phyloP scores from a whole-genome alignment of 2,797 vertebrate genomes.

The Pipistrellus nathusii region DNA sequence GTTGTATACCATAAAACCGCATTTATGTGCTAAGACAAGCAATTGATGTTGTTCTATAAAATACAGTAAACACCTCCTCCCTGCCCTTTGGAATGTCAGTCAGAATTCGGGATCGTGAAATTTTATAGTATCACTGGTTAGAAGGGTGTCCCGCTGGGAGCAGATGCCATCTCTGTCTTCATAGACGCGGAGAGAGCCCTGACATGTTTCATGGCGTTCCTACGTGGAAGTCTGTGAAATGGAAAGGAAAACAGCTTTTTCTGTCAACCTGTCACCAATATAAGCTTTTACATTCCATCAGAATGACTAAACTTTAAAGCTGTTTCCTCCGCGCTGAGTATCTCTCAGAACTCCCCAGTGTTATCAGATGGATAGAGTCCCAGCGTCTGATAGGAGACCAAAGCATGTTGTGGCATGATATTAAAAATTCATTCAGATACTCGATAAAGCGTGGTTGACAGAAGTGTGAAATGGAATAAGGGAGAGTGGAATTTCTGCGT shows the following conservation, averaged over 20 bases:
- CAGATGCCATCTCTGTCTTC: constrained; percentile 90
- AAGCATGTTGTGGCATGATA: constrained; percentile 88
- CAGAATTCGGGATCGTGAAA: constrained; percentile 89
- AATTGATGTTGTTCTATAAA: constrained; percentile 86
- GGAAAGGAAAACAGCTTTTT: constrained; percentile 93
- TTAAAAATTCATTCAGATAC: constrained; percentile 90
- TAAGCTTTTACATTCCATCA: constrained; percentile 91
- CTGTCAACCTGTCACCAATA: constrained; percentile 93
- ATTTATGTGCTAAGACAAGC: constrained; percentile 87
- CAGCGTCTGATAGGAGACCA: constrained; percentile 89
- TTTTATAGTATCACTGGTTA: constrained; percentile 89
- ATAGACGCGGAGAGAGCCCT: constrained; percentile 90
- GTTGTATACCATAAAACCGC: constrained; percentile 85
- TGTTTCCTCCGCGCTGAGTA: constrained; percentile 88
- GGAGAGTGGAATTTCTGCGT: constrained; percentile 88
- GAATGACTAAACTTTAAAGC: constrained; percentile 92
- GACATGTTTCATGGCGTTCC: constrained; percentile 92
- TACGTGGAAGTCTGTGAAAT: constrained; percentile 92
- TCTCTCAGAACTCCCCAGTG: constrained; percentile 90
- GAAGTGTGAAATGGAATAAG: constrained; percentile 88
- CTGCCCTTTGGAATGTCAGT: constrained; percentile 89
- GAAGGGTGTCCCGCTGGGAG: constrained; percentile 89
- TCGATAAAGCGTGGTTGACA: constrained; percentile 89
- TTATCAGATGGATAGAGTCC: constrained; percentile 90
- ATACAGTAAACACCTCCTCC: constrained; percentile 87